phyloP scores from a whole-genome alignment of 2,797 vertebrate species.

The Spinibarbus caldwelli region DNA sequence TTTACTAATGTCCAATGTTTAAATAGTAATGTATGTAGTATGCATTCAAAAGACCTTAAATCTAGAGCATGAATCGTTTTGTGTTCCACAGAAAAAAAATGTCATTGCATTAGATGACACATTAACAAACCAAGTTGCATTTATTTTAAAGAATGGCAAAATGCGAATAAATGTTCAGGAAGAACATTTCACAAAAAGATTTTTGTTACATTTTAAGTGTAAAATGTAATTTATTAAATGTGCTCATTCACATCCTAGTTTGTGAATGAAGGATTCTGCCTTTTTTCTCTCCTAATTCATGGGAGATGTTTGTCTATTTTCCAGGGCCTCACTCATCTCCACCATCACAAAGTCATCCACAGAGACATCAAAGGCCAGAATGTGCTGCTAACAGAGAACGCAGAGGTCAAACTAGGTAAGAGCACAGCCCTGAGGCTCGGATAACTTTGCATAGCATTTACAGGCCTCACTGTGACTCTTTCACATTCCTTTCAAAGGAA shows the following conservation, averaged over 20 bases:
- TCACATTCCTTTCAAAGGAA: too few species aligned
- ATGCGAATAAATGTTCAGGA: too few species aligned
- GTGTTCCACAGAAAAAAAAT: neutral
- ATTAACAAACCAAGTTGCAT: neutral
- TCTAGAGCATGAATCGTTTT: neutral
- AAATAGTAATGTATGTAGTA: neutral
- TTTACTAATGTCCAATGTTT: neutral
- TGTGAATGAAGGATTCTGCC: constrained; percentile 8
- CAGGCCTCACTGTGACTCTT: neutral
- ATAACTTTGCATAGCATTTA: constrained; percentile 8
- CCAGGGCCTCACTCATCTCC: constrained; percentile 96
- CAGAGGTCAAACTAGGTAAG: constrained; percentile 97
- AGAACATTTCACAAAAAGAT: neutral
- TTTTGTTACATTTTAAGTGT: neutral
- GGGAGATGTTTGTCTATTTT: constrained; percentile 28
- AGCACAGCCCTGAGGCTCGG: constrained; percentile 39
- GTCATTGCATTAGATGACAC: neutral
- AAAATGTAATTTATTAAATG: neutral
- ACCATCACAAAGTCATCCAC: constrained; percentile 98
- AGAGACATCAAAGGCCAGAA: constrained; percentile 99
- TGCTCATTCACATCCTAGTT: neutral
- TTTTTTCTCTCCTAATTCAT: neutral
- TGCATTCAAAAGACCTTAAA: neutral
- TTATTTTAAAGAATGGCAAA: neutral
- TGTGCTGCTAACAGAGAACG: constrained; percentile 94